phyloP scores from a whole-genome alignment of 2,888 invertebrate genomes.

The Taphrorychus bicolor region DNA sequence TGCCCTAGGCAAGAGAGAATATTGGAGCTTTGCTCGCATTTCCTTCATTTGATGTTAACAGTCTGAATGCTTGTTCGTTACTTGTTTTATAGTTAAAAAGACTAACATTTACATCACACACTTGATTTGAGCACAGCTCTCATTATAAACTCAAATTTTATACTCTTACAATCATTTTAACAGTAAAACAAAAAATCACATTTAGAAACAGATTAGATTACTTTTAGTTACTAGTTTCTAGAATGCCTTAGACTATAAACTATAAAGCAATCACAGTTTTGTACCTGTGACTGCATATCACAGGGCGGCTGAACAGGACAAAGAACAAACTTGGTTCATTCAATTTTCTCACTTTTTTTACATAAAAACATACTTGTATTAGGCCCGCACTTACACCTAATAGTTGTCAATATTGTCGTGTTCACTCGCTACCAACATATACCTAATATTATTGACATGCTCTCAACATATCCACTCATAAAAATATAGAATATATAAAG shows the following conservation, averaged over 20 bases:
- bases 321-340: constrained; percentile 44
- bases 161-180: constrained; percentile 56
- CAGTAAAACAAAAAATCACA: constrained; percentile 58
- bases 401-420: constrained; percentile 55
- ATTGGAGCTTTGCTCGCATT: constrained; percentile 18
- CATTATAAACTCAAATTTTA: constrained; percentile 56
- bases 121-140: constrained; percentile 53
- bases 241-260: constrained; percentile 48
- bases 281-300: constrained; percentile 53
- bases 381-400: constrained; percentile 26
- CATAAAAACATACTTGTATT: constrained; percentile 12
- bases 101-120: constrained; percentile 52
- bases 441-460: constrained; percentile 51
- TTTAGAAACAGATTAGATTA: constrained; percentile 54
- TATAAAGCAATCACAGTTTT: constrained; percentile 48
- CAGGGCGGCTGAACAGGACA: constrained; percentile 62
- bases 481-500: constrained; percentile 53
- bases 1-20: constrained; percentile 42
- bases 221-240: constrained; percentile 52
- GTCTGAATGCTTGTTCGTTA: constrained; percentile 45
- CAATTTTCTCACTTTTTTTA: constrained; percentile 15
- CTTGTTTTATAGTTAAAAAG: constrained; percentile 40
- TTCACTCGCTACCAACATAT: constrained; percentile 59
- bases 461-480: constrained; percentile 52
- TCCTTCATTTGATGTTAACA: not conserved